A percentile compares a stretch with the other conserved stretches of the same genome.
These are phyloP conservation scores for Salpingus planirostris DNA, from an alignment of 2,888 invertebrate genomes.

Conservation along the genomic window DNA sequence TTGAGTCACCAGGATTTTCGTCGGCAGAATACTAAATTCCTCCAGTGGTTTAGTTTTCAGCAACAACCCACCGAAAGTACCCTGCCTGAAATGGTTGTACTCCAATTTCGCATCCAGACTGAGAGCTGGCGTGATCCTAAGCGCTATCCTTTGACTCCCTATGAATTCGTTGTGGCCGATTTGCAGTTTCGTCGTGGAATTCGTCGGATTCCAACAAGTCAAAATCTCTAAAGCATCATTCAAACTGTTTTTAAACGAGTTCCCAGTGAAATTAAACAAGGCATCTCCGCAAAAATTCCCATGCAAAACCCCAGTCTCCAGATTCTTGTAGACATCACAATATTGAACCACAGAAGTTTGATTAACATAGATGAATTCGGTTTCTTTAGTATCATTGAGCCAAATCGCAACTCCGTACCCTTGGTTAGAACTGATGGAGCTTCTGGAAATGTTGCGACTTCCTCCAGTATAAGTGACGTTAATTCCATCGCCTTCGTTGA, in stretches of 20 bases:
- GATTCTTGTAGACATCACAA: constrained; percentile 77
- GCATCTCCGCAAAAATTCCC: constrained; percentile 87
- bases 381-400: constrained; percentile 74
- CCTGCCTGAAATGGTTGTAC: constrained; percentile 81
- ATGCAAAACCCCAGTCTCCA: constrained; percentile 79
- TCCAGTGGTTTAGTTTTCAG: constrained; percentile 74
- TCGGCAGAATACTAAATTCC: constrained; percentile 69
- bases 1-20: constrained; percentile 64
- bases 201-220: constrained; percentile 66
- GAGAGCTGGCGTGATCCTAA: constrained; percentile 73
- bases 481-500: constrained; percentile 89
- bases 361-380: constrained; percentile 70
- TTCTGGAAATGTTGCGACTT: constrained; percentile 80
- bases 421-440: constrained; percentile 75
- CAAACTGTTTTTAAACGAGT: constrained; percentile 71
- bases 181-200: constrained; percentile 54
- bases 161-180: constrained; percentile 82
- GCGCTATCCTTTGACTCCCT: constrained; percentile 62
- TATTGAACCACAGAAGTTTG: constrained; percentile 83
- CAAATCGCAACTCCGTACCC: constrained; percentile 86
- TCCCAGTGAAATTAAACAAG: constrained; percentile 88
- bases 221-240: constrained; percentile 73
- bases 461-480: constrained; percentile 96
- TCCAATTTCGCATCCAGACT: constrained; percentile 72
- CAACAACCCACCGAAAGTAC: constrained; percentile 72